Evolutionary conservation across 2,888 invertebrate species (phyloP), one percentile per base, ranked within the genome.

Genomic region (Eristalis pertinax): DNA sequence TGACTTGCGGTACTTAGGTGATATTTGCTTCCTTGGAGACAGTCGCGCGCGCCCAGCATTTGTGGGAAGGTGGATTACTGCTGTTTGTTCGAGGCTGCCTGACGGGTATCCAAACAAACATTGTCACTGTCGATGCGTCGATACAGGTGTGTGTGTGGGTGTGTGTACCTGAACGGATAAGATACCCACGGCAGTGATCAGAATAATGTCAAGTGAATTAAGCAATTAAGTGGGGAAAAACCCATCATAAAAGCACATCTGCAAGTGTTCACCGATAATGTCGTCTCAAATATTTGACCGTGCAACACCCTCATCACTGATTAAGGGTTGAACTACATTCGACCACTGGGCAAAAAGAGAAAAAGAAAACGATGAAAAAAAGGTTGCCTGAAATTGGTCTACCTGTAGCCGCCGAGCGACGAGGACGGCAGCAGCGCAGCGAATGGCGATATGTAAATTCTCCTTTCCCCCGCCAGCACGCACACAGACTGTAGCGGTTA

Each of bases 1-100:
- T 87, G 87, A 22, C 72, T 87, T 87, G 84, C 73, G 87, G 75
- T 78, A 68, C 72, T 70, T 69, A 60, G 75, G 68, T 73, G 63
- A 84, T 87, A 74, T 84, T 87, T 87, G 73, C 72, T 87, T 87
- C 84, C 76, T 84, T 87, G 79, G 79, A 80, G 79, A 87, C 58
- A 72, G 58, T 74, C 68, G 78, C 79, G 78, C 79, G 62, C 56
- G 60, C 50, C 50, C 50, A 19, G 8, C 10, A 8, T 5, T 32
- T 22, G 35, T 19, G 60, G 60, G n/a, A 26, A 35, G 22, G 35
- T 15, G 38, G 29, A 15, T 35, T 62, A 38, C 22, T 77, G 22
- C 58, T 74, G 41, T 74, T 81, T 74, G 41, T 29, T 60, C 13
- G 29, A 29, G 67, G 22, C 72, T 67, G 56, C 64, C 32, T 32